These are phyloP conservation scores for Orthosia gracilis DNA, from an alignment of 2,888 invertebrate species.

Conservation along the genomic window DNA sequence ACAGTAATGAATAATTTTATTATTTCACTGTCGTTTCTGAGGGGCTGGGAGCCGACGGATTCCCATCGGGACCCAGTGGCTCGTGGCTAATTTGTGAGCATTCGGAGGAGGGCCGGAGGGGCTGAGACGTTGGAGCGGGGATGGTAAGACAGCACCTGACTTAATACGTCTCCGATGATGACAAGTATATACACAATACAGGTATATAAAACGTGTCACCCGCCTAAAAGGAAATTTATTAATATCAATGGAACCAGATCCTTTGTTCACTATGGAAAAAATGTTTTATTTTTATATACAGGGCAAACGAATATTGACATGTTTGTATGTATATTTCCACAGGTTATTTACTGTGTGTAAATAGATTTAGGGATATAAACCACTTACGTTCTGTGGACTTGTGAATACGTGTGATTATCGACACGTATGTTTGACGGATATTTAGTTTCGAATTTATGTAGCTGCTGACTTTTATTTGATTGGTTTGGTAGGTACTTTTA, in stretches of 20 bases:
- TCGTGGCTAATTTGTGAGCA: slow-evolving; percentile 68
- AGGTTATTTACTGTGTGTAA: slow-evolving; percentile 37
- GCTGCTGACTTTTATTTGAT: slow-evolving; percentile 16
- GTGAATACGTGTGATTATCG: slow-evolving; percentile 39
- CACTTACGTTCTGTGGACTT: slow-evolving; percentile 6
- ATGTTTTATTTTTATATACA: slow-evolving; percentile 20
- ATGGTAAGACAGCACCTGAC: slow-evolving; percentile 52
- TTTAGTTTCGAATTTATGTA: neutral
- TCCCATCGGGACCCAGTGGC: slow-evolving; percentile 65
- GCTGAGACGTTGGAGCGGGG: neutral
- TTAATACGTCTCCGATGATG: slow-evolving; percentile 57
- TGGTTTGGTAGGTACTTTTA: neutral
- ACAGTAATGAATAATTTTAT: slow-evolving; percentile 61
- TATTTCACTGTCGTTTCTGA: slow-evolving; percentile 55
- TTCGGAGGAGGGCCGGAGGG: slow-evolving; percentile 14
- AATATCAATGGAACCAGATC: slow-evolving; percentile 50
- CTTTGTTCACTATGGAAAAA: slow-evolving; percentile 43
- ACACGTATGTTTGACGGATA: slow-evolving; percentile 8
- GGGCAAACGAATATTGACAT: slow-evolving; percentile 46
- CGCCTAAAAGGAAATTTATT: slow-evolving; percentile 47
- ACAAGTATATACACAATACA: slow-evolving; percentile 48
- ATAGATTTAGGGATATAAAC: slow-evolving; percentile 38
- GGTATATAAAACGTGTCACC: slow-evolving; percentile 23
- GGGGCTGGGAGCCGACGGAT: slow-evolving; percentile 47
- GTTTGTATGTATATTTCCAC: slow-evolving; percentile 38